Base-by-base conservation (phyloP, 2,888 invertebrate genomes). In the Xiphydria camelus region DNA sequence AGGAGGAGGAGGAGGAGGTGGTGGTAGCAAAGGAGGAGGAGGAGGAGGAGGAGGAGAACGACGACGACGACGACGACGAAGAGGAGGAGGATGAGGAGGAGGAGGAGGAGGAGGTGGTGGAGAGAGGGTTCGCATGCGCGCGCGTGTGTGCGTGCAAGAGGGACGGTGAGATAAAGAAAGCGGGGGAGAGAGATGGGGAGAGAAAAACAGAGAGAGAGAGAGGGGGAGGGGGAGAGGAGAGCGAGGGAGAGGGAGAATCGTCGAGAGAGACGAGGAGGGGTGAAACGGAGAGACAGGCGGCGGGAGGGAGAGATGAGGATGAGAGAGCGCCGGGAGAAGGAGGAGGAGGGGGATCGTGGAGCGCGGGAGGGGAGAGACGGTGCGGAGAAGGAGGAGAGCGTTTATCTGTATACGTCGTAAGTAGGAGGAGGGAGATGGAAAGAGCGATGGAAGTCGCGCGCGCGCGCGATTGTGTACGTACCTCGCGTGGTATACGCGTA, bases 81-180 rank as follows among this genome's bases (percentile, higher is more conserved):
- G 21, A 31, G 39, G 35, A 18, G 34, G 34, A 38, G 32, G 25
- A 37, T 18, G 40, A 25, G 31, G 33, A 36, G 41, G 25, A 49
- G 47, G 55, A 57, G 54, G 53, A 55, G 51, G 53, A 55, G 55
- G 44, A 38, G 51, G 47, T 39, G 51, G 45, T 42, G 46, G 14
- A 35, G 29, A 7, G 15, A 20, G 39, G n/a, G n/a, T n/a, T n/a
- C n/a, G n/a, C n/a, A n/a, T n/a, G n/a, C n/a, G n/a, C n/a, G n/a
- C n/a, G n/a, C n/a, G n/a, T n/a, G n/a, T n/a, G n/a, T n/a, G 44
- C n/a, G 42, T 21, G 37, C 15, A 23, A 10, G 25, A 41, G 20
- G 19, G 41, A 38, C 47, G 42, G 42, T 42, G 57, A 48, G 47
- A 45, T 49, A 49, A 43, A 39, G 41, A 46, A 43, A 47, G 22